Evolutionary conservation across 2,888 invertebrate species (phyloP).

Genomic region (Halictus quadricinctus): DNA sequence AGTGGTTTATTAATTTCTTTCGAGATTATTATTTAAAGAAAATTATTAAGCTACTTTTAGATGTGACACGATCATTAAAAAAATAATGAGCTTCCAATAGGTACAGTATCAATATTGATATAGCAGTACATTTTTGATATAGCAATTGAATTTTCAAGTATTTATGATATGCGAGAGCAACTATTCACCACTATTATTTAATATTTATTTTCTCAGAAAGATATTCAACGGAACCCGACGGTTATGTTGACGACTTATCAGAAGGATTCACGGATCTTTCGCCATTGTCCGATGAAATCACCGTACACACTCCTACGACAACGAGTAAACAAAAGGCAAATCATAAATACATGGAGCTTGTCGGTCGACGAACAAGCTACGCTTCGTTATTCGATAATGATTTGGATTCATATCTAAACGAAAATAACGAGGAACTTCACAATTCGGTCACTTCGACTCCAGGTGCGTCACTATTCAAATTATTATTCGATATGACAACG

Average conservation of each 20-base stretch:
- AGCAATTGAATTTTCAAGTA: neutral
- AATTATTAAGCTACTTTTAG: neutral
- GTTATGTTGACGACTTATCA: neutral
- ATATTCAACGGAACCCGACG: neutral
- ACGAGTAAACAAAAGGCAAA: neutral
- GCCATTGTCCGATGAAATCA: neutral
- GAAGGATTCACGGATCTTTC: neutral
- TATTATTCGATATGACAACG: neutral
- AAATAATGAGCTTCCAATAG: neutral
- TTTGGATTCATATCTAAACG: neutral
- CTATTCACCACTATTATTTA: neutral
- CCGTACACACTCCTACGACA: neutral
- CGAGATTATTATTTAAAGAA: neutral
- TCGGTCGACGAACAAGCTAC: neutral
- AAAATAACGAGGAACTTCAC: neutral
- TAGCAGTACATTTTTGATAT: neutral
- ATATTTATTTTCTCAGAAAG: slow-evolving; percentile 20
- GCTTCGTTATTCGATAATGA: neutral
- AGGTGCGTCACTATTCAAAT: neutral
- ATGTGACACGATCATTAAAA: neutral
- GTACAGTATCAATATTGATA: neutral
- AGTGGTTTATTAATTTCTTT: neutral
- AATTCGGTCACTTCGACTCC: no score
- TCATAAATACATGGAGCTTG: neutral
- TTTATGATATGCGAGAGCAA: neutral